Conservation (phyloP, 2,797 vertebrate species). For the Danio albolineatus region DNA sequence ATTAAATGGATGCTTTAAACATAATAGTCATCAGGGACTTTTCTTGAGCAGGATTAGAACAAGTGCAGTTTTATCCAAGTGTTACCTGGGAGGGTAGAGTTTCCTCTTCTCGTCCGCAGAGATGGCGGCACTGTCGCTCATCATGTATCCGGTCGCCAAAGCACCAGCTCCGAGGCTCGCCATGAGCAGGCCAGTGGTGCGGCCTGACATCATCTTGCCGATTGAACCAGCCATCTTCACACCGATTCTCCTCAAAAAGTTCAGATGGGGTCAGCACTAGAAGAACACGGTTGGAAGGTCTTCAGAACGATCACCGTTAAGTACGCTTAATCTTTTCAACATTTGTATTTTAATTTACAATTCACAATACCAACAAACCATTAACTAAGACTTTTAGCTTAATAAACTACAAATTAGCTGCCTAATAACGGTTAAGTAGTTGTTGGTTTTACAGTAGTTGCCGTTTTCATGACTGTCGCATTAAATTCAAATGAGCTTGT, state of each 20-base stretch:
- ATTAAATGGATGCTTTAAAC: not conserved
- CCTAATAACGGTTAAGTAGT: too few species aligned
- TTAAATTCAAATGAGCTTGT: too few species aligned
- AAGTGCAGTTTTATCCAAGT: too few species aligned
- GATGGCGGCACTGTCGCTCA: conserved; percentile 75
- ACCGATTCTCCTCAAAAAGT: conserved; percentile 21
- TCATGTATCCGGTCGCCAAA: conserved; percentile 80
- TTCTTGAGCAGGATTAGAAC: not conserved
- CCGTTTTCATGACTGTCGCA: too few species aligned
- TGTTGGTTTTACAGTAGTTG: too few species aligned
- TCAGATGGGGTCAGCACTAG: conserved; percentile 55
- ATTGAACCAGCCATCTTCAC: conserved; percentile 85
- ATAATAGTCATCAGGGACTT: not conserved
- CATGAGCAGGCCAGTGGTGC: conserved; percentile 80
- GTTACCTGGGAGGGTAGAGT: conserved; percentile 89
- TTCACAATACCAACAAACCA: too few species aligned
- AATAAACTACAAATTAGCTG: too few species aligned
- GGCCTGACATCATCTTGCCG: conserved; percentile 83
- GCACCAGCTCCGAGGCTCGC: conserved; percentile 83
- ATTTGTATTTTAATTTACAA: too few species aligned
- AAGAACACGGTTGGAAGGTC: not conserved
- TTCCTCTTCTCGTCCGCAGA: conserved; percentile 75
- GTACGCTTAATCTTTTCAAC: too few species aligned
- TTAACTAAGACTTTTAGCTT: too few species aligned
- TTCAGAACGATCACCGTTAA: conserved; percentile 1